Conservation (phyloP, 1,140 invertebrate species). For the Drosophila fuyamai region DNA sequence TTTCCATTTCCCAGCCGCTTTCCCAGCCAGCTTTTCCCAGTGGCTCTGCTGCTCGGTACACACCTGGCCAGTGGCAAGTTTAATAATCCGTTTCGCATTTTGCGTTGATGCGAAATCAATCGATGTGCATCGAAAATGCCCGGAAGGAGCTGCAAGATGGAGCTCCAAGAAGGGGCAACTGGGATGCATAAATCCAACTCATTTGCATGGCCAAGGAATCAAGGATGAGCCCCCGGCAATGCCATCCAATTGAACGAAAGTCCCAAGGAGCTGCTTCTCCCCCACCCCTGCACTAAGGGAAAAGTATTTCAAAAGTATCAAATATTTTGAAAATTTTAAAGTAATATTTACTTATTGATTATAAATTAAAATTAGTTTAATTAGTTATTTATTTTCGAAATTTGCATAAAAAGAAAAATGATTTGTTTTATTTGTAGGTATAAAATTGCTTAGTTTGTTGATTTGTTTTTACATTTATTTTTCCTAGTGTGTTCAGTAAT, state of each 20-base stretch:
- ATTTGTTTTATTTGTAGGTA: too few relatives aligned
- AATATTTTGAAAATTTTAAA: background rate
- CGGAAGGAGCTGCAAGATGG: slow-evolving; percentile 38
- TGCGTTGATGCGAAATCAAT: slow-evolving; percentile 76
- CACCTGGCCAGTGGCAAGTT: slow-evolving; percentile 59
- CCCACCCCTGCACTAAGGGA: background rate
- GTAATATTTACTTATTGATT: too few relatives aligned
- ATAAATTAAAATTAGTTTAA: too few relatives aligned
- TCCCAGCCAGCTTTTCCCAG: background rate
- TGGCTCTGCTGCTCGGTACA: slow-evolving; percentile 25
- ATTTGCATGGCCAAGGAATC: slow-evolving; percentile 69
- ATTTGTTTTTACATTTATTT: background rate
- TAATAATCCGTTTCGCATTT: slow-evolving; percentile 74
- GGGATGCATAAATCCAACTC: slow-evolving; percentile 46
- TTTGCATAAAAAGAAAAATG: too few relatives aligned
- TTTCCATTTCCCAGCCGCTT: background rate
- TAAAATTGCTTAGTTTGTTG: too few relatives aligned
- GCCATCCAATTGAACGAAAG: slow-evolving; percentile 30
- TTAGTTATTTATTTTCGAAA: too few relatives aligned
- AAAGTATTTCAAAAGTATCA: background rate
- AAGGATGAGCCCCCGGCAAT: slow-evolving; percentile 44
- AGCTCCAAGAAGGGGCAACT: slow-evolving; percentile 9
- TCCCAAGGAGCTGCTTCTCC: background rate
- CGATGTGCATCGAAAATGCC: slow-evolving; percentile 69
- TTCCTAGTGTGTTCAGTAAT: background rate